Evolutionary conservation across 2,113 vertebrate genomes (phyloP).

Genomic region (Ptilonorhynchus violaceus): DNA sequence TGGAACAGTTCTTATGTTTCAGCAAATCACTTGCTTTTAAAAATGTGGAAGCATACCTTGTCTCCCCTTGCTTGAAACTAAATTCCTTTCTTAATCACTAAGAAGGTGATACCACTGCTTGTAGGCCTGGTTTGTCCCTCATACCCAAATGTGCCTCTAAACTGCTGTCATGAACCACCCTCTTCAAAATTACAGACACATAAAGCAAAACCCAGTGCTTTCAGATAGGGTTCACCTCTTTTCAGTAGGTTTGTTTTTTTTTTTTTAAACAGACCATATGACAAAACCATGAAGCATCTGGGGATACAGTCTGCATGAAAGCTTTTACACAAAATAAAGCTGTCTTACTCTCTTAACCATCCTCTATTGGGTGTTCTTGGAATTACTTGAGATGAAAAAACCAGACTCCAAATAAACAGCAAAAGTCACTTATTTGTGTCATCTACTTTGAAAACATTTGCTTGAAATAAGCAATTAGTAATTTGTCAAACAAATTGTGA

Average conservation of each 20-base stretch:
- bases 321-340: slow-evolving; percentile 44
- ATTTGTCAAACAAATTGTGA: neutral
- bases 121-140: neutral
- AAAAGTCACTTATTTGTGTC: neutral
- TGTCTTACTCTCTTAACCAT: neutral
- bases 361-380: neutral
- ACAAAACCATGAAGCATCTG: neutral
- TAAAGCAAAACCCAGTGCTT: neutral
- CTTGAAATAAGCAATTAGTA: slow-evolving; percentile 35
- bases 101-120: neutral
- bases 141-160: neutral
- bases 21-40: neutral
- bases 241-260: neutral
- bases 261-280: neutral
- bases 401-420: slow-evolving; percentile 4
- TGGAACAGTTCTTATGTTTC: neutral
- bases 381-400: slow-evolving; percentile 13
- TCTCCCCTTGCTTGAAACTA: neutral
- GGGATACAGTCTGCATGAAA: neutral
- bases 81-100: neutral
- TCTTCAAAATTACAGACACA: neutral
- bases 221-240: neutral
- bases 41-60: neutral
- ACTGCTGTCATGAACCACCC: neutral
- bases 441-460: neutral